These are phyloP conservation scores for Hippopotamus amphibius DNA, from an alignment of 2,113 vertebrate species.

Conservation along the genomic window DNA sequence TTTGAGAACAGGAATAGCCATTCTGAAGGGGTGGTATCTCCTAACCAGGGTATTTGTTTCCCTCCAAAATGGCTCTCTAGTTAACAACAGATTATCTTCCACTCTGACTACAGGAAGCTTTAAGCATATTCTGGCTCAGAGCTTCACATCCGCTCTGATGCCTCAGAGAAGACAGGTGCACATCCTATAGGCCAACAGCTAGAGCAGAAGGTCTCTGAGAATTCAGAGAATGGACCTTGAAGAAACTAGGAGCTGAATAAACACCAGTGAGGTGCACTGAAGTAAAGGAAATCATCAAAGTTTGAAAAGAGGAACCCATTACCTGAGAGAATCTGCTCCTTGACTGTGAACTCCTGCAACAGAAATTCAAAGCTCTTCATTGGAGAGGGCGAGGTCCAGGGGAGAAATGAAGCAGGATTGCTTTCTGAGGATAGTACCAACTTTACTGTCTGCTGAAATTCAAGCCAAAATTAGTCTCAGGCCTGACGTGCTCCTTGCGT, in stretches of 20 bases:
- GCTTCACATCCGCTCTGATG: neutral
- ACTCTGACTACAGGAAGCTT: neutral
- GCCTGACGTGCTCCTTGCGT: neutral
- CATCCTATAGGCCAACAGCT: neutral
- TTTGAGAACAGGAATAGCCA: neutral
- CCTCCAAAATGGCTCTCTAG: neutral
- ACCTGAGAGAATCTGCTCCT: neutral
- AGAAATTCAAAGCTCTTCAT: neutral
- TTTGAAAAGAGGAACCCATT: neutral
- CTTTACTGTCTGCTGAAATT: neutral
- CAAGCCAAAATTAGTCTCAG: neutral
- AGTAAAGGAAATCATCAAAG: neutral
- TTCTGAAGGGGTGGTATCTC: neutral
- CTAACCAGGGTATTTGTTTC: neutral
- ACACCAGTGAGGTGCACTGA: neutral
- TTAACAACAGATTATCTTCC: neutral
- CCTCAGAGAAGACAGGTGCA: neutral
- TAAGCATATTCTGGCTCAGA: neutral
- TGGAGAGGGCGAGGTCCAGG: neutral
- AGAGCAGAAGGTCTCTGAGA: neutral
- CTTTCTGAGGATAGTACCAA: neutral
- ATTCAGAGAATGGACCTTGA: neutral
- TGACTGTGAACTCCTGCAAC: neutral
- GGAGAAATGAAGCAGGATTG: neutral
- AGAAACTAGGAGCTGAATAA: neutral